Evolutionary conservation across 2,797 vertebrate genomes (phyloP).

Genomic region (Uromys caudimaculatus): DNA sequence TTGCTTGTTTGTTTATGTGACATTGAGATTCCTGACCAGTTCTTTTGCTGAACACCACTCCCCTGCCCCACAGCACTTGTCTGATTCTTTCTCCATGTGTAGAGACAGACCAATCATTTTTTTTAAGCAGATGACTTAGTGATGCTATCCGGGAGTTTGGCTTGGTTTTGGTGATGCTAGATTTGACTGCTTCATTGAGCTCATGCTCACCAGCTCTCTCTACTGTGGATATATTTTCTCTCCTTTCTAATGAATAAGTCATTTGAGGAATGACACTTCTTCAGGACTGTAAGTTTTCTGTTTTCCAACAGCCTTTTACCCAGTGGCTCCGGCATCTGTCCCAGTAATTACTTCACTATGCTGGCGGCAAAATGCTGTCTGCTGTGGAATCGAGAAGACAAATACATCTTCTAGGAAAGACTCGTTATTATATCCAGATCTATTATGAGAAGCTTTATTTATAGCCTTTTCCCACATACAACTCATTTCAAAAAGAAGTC

Average conservation of each 20-base stretch:
- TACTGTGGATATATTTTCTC: background rate
- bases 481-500: background rate
- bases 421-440: background rate
- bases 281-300: background rate
- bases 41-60: conserved; percentile 7
- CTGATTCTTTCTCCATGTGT: background rate
- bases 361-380: background rate
- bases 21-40: background rate
- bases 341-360: background rate
- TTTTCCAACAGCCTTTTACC: background rate
- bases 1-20: background rate
- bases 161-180: background rate
- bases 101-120: background rate
- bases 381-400: conserved; percentile 1
- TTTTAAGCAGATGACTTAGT: background rate
- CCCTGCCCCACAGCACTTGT: background rate
- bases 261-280: background rate
- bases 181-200: background rate
- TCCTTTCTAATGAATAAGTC: background rate
- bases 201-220: background rate
- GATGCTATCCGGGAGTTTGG: background rate
- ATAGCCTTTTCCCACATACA: background rate
- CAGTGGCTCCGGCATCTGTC: background rate
- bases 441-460: background rate
- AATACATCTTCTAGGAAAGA: conserved; percentile 36